Conservation (phyloP, 2,888 invertebrate genomes). For the Calameuta filiformis region DNA sequence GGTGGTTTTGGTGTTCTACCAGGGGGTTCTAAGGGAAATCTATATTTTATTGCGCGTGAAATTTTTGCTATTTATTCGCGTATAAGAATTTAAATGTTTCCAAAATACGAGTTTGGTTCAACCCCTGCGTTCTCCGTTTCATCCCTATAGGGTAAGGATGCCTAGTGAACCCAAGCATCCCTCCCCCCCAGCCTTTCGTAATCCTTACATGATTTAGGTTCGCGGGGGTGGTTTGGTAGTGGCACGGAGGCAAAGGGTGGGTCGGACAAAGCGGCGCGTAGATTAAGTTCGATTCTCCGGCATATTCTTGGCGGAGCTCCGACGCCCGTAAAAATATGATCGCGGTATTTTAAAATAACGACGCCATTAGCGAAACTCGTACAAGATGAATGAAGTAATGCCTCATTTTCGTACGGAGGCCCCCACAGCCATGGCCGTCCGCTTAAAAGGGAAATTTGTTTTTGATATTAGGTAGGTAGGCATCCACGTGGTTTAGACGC, state of each 20-base stretch:
- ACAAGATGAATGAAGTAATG: slow-evolving; percentile 56
- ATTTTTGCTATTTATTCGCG: slow-evolving; percentile 67
- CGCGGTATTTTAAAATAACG: slow-evolving; percentile 64
- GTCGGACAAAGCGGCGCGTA: slow-evolving; percentile 45
- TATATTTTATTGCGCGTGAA: slow-evolving; percentile 67
- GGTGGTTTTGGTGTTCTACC: slow-evolving; percentile 33
- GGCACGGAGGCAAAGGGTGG: slow-evolving; percentile 25
- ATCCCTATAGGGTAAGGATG: slow-evolving; percentile 31
- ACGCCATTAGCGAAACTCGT: slow-evolving; percentile 60
- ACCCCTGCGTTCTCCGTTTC: slow-evolving; percentile 10
- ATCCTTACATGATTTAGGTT: slow-evolving; percentile 62
- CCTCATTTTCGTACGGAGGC: slow-evolving; percentile 42
- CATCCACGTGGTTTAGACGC: neutral
- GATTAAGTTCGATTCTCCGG: slow-evolving; percentile 59
- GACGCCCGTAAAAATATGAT: slow-evolving; percentile 52
- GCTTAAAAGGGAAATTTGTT: slow-evolving; percentile 51
- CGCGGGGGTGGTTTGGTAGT: slow-evolving; percentile 39
- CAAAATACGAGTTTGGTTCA: slow-evolving; percentile 53
- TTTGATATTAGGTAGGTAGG: slow-evolving; percentile 44
- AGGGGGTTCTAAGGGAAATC: slow-evolving; percentile 56
- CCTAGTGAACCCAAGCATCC: slow-evolving; percentile 22
- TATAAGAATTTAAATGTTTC: slow-evolving; percentile 67
- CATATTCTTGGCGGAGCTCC: slow-evolving; percentile 49
- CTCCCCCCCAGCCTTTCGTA: slow-evolving; percentile 35
- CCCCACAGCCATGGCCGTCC: slow-evolving; percentile 24